Conservation (phyloP, 2,888 invertebrate genomes). For the Julus scanicus region DNA sequence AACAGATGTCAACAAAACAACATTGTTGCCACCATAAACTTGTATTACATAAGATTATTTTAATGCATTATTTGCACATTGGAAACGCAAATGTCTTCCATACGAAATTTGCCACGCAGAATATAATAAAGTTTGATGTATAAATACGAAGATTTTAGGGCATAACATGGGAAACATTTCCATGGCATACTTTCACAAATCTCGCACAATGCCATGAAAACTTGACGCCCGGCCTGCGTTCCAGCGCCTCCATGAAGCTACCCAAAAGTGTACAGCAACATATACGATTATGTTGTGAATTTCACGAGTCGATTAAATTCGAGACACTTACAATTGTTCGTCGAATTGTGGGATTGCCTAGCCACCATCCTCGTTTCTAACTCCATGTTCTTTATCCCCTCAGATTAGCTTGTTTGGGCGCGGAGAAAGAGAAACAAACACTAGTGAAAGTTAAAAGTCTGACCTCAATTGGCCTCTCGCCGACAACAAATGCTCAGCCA, state of each 20-base stretch:
- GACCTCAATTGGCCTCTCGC: background rate
- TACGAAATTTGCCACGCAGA: background rate
- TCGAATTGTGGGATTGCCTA: background rate
- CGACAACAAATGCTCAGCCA: background rate
- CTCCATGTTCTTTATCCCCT: slow-evolving; percentile 23
- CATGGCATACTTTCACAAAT: background rate
- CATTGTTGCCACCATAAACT: too few species aligned
- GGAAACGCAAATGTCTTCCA: background rate
- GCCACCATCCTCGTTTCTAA: slow-evolving; percentile 31
- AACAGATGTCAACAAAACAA: too few species aligned
- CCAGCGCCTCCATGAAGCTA: background rate
- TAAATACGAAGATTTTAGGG: background rate
- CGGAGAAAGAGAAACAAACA: background rate
- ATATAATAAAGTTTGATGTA: background rate
- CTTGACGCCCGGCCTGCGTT: background rate
- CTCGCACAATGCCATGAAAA: slow-evolving; percentile 31
- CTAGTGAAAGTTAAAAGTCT: background rate
- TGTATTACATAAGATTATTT: too few species aligned
- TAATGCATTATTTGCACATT: background rate
- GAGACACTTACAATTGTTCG: slow-evolving; percentile 19
- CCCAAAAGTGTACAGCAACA: background rate
- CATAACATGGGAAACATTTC: background rate
- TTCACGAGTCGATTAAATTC: background rate
- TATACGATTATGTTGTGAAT: background rate
- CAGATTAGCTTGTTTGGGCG: background rate